Base-by-base conservation (phyloP, 2,888 invertebrate genomes). In the Mythimna ferrago region DNA sequence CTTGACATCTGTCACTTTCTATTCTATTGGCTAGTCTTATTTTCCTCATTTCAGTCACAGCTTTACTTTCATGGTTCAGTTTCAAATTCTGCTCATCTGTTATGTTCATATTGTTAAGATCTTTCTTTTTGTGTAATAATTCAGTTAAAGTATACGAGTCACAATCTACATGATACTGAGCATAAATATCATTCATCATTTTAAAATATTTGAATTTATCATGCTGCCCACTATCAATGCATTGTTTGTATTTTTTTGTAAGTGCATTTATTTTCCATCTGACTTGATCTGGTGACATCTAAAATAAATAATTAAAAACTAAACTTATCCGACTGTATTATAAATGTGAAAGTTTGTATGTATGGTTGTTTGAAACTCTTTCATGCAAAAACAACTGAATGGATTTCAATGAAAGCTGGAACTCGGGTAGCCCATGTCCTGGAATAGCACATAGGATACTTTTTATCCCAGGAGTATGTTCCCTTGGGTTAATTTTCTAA, bases 231-330 rank as follows among this genome's bases (percentile, higher is more conserved):
- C 75, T 89, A 64, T 92, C 88, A 72, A 92, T 75, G 69, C 91
- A 90, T 66, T 89, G 89, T 76, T 92, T 93, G 63, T 92, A 93
- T 81, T 90, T 92, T 69, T 90, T 92, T 76, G 92, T 91, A 5
- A 93, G 84, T 54, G 93, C 92, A 89, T 93, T 92, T 73, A 93
- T 92, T 86, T 93, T 93, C 93, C 93, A 93, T 67, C 92, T 83
- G 1, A 92, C 90, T 86, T 93, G 92, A 73, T 92, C 91, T 14
- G 92, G 88, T 35, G 89, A 87, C 88, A 93, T 86, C 93, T 93
- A 80, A 57, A 88, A 87, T 10, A 72, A 26, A 48, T 53, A 61
- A 7, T 5, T 19, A 51, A 1, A 19, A 41, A 58, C 0, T 2
- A 32, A 48, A 48, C 26, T 44, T n/a, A 53, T 7, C 1, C 9